A percentile compares a stretch with the other conserved stretches of the same genome.
Conservation (phyloP, 2,113 vertebrate species). For the Saguinus midas region DNA sequence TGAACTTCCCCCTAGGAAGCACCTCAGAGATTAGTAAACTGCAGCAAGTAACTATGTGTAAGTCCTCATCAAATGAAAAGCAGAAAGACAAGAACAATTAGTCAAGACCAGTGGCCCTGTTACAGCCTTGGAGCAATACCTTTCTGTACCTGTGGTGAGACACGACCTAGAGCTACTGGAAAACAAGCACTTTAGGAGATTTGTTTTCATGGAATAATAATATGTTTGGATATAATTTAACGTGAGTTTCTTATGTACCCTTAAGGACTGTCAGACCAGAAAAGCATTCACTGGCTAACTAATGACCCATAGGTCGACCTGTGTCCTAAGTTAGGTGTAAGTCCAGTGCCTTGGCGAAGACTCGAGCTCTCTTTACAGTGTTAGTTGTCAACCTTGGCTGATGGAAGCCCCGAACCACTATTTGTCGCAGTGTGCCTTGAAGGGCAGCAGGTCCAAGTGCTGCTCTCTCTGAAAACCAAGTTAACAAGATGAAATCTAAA, state of each 20-base stretch:
- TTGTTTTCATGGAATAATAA: neutral
- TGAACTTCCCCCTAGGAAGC: neutral
- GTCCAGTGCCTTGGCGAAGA: fast-evolving
- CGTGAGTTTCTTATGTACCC: neutral
- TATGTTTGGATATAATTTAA: neutral
- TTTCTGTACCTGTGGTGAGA: neutral
- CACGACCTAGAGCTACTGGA: neutral
- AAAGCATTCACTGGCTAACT: neutral
- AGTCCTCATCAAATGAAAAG: neutral
- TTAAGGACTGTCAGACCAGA: neutral
- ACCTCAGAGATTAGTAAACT: neutral
- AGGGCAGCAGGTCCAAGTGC: neutral
- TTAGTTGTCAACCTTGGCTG: neutral
- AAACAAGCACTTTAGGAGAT: neutral
- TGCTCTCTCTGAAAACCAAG: neutral
- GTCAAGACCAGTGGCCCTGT: neutral
- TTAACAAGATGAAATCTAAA: neutral
- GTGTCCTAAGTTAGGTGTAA: neutral
- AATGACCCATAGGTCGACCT: fast-evolving
- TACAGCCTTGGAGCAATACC: neutral
- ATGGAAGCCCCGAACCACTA: neutral
- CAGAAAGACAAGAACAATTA: neutral
- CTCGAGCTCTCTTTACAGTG: neutral
- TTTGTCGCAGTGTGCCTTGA: neutral
- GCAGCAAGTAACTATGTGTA: fast-evolving